Percentiles rank a stretch among this genome's conserved stretches.
These are phyloP conservation scores for Aspidiotus destructor DNA, from an alignment of 2,888 invertebrate species.

Conservation along the genomic window DNA sequence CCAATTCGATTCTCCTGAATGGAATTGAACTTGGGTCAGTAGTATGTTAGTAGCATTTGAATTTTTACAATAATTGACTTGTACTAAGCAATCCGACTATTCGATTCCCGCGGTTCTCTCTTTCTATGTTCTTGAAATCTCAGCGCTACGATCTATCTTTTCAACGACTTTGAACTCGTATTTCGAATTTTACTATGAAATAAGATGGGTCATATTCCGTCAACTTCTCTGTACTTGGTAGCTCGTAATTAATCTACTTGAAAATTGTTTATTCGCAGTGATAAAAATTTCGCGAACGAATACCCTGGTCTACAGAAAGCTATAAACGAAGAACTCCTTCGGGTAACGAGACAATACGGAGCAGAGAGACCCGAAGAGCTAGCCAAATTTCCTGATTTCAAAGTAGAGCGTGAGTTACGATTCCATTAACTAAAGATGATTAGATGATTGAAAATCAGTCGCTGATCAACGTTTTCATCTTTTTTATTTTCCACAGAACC, in stretches of 20 bases:
- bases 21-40: neutral
- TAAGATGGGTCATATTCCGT: too few relatives aligned
- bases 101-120: too few relatives aligned
- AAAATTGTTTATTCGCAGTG: conserved; percentile 3
- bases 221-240: too few relatives aligned
- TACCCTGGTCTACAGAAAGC: conserved; percentile 66
- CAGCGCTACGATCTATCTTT: too few relatives aligned
- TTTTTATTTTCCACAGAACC: too few relatives aligned
- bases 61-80: neutral
- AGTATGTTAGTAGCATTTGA: neutral
- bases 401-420: conserved; percentile 52
- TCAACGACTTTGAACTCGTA: too few relatives aligned
- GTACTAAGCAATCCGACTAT: too few relatives aligned
- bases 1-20: neutral
- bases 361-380: conserved; percentile 70
- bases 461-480: too few relatives aligned
- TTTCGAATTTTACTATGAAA: too few relatives aligned
- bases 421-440: neutral
- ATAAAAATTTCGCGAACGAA: conserved; percentile 63
- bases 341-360: conserved; percentile 65
- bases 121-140: too few relatives aligned
- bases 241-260: too few relatives aligned
- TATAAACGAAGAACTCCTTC: conserved; percentile 66
- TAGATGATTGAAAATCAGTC: too few relatives aligned
- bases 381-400: conserved; percentile 79